Percentiles rank a stretch among this genome's conserved stretches.
Evolutionary conservation across 2,113 vertebrate genomes (phyloP).

Genomic region (Pyrgilauda ruficollis): DNA sequence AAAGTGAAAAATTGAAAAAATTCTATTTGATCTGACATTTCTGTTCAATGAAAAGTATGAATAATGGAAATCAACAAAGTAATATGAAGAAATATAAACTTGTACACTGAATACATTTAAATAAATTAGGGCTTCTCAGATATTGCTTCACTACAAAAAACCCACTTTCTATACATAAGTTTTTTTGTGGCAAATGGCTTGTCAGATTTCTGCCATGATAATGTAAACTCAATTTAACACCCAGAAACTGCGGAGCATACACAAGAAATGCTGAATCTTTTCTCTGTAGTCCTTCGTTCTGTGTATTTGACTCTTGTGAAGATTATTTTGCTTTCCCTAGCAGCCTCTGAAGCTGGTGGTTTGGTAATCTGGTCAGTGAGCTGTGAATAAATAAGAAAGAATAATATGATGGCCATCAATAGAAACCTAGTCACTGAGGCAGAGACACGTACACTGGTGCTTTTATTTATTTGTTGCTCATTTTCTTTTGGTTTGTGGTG

Average conservation of each 20-base stretch:
- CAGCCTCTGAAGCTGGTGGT: neutral
- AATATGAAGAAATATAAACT: neutral
- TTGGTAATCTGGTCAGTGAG: neutral
- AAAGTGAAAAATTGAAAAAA: neutral
- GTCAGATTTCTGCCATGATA: neutral
- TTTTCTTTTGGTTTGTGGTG: neutral
- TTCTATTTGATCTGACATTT: neutral
- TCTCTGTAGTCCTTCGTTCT: accelerated
- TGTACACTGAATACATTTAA: neutral
- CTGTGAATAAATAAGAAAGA: neutral
- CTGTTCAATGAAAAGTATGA: neutral
- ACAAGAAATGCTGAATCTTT: neutral
- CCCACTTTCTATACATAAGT: neutral
- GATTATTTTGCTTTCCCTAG: neutral
- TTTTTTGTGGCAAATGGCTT: neutral
- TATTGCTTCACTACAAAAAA: neutral
- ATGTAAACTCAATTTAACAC: neutral
- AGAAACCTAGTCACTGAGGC: neutral
- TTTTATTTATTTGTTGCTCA: neutral
- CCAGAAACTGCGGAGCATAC: neutral
- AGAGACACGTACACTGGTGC: neutral
- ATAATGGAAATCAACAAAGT: neutral
- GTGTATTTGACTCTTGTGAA: neutral
- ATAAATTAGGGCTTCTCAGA: neutral
- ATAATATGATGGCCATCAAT: neutral